Conservation (phyloP, 2,888 invertebrate genomes). For the Meliscaeva auricollis region DNA sequence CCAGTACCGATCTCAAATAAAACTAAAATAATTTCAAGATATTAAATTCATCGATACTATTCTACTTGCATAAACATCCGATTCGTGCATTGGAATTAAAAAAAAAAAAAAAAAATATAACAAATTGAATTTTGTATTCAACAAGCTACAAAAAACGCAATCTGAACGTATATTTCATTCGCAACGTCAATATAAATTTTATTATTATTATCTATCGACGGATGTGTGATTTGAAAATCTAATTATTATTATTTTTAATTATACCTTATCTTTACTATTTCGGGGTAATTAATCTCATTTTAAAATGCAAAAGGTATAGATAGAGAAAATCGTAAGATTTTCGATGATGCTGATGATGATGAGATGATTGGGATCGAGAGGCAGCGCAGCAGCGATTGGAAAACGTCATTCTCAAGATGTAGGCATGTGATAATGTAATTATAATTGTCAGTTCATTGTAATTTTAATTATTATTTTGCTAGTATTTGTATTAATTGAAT, state of each 20-base stretch:
- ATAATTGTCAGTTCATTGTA: constrained; percentile 21
- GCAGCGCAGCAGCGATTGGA: neutral
- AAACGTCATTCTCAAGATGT: constrained; percentile 12
- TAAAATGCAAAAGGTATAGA: neutral
- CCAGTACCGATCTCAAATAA: neutral
- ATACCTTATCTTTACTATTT: constrained; percentile 25
- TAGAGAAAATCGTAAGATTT: constrained; percentile 25
- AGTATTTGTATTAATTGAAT: neutral
- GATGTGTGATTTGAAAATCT: constrained; percentile 26
- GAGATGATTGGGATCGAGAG: no score
- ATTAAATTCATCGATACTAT: neutral
- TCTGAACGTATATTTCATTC: constrained; percentile 2
- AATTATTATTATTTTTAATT: constrained; percentile 21
- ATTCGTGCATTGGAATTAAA: neutral
- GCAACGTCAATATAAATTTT: neutral
- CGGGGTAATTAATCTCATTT: constrained; percentile 32
- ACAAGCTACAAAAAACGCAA: neutral
- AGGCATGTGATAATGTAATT: constrained; percentile 3
- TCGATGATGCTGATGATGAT: neutral
- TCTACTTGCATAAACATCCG: constrained; percentile 6
- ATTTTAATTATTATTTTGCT: neutral
- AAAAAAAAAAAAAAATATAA: neutral
- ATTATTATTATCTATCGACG: neutral
- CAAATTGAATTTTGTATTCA: constrained; percentile 3
- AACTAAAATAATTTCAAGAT: neutral